Evolutionary conservation across 2,113 vertebrate species (phyloP).

Genomic region (Barbus barbus): DNA sequence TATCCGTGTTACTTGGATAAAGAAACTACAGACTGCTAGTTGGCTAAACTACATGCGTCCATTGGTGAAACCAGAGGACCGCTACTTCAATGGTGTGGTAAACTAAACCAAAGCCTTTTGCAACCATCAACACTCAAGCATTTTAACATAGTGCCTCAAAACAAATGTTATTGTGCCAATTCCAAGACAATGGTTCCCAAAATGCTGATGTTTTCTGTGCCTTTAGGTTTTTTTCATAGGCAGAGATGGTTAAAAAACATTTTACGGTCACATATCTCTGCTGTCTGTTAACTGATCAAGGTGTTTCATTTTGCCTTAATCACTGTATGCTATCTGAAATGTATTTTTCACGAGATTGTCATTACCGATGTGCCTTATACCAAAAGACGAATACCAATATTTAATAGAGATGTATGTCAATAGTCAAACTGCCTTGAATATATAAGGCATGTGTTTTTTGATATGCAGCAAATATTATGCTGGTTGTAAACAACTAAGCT

Average conservation of each 20-base stretch:
- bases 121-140: not conserved
- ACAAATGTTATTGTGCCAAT: slow-evolving; percentile 32
- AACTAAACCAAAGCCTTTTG: not conserved
- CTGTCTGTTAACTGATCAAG: not conserved
- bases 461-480: slow-evolving; percentile 2
- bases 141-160: slow-evolving; percentile 9
- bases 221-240: not conserved
- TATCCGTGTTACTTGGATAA: not conserved
- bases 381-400: slow-evolving; percentile 22
- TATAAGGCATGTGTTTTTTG: not conserved
- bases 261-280: not conserved
- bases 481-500: not conserved
- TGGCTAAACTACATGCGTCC: not conserved
- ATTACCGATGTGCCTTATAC: slow-evolving; percentile 56
- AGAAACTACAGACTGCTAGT: not conserved
- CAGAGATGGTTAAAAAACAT: slow-evolving; percentile 21
- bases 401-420: slow-evolving; percentile 16
- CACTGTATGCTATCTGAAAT: not conserved
- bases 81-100: too few species aligned
- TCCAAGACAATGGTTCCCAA: slow-evolving; percentile 20
- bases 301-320: slow-evolving; percentile 17
- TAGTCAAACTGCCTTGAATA: slow-evolving; percentile 31
- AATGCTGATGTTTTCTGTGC: slow-evolving; percentile 17
- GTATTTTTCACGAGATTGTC: slow-evolving; percentile 21
- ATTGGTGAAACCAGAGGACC: not conserved